Evolutionary conservation across 2,113 vertebrate genomes (phyloP), one percentile per base, ranked within the genome.

Genomic region (Petrocephalus microphthalmus): DNA sequence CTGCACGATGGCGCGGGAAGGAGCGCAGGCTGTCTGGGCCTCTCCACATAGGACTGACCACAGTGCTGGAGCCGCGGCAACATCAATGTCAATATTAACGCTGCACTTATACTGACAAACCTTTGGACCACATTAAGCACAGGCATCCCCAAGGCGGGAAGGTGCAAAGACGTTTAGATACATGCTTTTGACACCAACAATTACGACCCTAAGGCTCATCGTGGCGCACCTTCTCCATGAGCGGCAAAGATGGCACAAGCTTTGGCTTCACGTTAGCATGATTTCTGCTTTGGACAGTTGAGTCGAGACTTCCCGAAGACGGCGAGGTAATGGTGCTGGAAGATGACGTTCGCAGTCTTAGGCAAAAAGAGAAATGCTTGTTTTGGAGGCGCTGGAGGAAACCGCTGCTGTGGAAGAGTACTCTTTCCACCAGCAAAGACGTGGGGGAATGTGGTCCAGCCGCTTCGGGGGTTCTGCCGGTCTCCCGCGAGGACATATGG

Each of bases 341-440:
- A 54, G 74, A 88, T 37, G 20, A 11, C 45, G 7, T 25, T 54
- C 33, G 33, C 7, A 57, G 17, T 54, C 33, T 78, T 78, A 42
- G 84, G 51, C 33, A 56, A 29, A 22, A 67, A 87, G 29, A 25
- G 52, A 13, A 81, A 20, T 82, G 87, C 37, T 88, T 88, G 37
- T 88, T 88, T 88, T 88, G 87, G 87, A 86, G 64, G 85, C n/a
- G 54, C 33, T 45, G 29, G 56, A n/a, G 85, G 85, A 88, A 56
- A 82, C 87, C 74, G 33, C 19, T 8, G 56, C n/a, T 78, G 33
- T 22, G 17, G 7, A 87, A 20, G 29, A 52, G 49, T 29, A 19
- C 20, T 49, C 87, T 78, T 54, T 81, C 22, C 87, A 29, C 87
- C 19, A 13, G 25, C 19, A 54, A 33, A 88, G 37, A 86, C 25